Conservation (phyloP, 1,140 invertebrate species). For the Reticulitermes speratus region DNA sequence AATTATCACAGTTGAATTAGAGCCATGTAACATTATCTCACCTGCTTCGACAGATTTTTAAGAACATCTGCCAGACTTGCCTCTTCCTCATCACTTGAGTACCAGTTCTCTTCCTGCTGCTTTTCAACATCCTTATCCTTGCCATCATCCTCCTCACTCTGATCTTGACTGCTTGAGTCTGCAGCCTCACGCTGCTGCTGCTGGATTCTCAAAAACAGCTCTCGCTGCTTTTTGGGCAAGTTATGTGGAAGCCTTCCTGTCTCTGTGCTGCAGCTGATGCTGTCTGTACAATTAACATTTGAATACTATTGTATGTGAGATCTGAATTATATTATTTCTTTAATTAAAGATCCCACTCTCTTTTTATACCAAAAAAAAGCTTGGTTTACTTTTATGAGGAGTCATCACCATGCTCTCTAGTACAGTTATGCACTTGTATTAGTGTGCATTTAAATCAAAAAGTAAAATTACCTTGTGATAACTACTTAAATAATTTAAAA, state of each 20-base stretch:
- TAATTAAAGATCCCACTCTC: neutral
- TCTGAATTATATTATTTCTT: neutral
- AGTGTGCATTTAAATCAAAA: no score
- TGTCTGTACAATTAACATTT: neutral
- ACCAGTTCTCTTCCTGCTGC: conserved; percentile 68
- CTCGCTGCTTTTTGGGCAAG: conserved; percentile 65
- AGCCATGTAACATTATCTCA: neutral
- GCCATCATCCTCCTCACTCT: conserved; percentile 52
- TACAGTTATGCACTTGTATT: no score
- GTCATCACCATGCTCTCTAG: no score
- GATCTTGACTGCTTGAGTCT: conserved; percentile 44
- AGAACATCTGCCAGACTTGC: conserved; percentile 42
- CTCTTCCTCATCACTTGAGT: conserved; percentile 71
- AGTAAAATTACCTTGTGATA: no score
- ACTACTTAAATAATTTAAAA: no score
- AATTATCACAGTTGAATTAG: no score
- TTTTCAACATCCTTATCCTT: conserved; percentile 53
- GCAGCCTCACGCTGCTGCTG: conserved; percentile 62
- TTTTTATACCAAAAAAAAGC: no score
- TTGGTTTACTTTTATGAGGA: no score
- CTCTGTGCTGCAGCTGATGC: conserved; percentile 26
- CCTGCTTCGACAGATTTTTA: conserved; percentile 39
- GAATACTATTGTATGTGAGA: neutral
- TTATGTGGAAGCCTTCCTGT: conserved; percentile 49
- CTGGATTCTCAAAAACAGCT: conserved; percentile 66